A percentile compares a stretch with the other conserved stretches of the same genome.
phyloP scores from a whole-genome alignment of 2,797 vertebrate genomes.

The Pseudomugil gertrudae region DNA sequence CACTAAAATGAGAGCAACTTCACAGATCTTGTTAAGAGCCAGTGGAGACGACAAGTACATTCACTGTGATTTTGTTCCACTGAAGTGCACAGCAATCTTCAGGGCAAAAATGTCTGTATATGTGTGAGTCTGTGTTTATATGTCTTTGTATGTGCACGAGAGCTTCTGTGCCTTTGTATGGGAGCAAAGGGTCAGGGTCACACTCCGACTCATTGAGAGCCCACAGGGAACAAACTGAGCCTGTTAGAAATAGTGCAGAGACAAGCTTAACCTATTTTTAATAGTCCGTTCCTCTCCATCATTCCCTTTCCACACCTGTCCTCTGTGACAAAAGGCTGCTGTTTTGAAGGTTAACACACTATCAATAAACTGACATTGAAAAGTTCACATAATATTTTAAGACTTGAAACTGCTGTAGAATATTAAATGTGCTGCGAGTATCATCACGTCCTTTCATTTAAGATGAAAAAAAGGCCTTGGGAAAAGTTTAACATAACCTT shows the following conservation, averaged over 20 bases:
- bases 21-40: conserved; percentile 70
- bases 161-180: conserved; percentile 30
- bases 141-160: conserved; percentile 13
- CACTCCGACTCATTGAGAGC: conserved; percentile 69
- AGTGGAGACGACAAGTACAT: conserved; percentile 66
- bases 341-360: conserved; percentile 74
- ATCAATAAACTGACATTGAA: conserved; percentile 71
- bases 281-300: conserved; percentile 67
- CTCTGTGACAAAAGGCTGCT: conserved; percentile 61
- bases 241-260: conserved; percentile 75
- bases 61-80: conserved; percentile 74
- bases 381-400: conserved; percentile 55
- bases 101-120: conserved; percentile 23
- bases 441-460: not conserved
- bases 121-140: conserved; percentile 7
- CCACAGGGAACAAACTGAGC: conserved; percentile 67
- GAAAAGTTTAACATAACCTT: conserved; percentile 9
- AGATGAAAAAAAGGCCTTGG: not conserved
- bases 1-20: conserved; percentile 47
- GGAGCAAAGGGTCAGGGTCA: conserved; percentile 73
- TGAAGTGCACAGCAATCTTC: conserved; percentile 62
- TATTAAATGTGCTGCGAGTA: conserved; percentile 27
- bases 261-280: conserved; percentile 79
- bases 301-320: conserved; percentile 60
- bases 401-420: conserved; percentile 36